phyloP scores from a whole-genome alignment of 1,140 invertebrate species.

The Batillaria attramentaria region DNA sequence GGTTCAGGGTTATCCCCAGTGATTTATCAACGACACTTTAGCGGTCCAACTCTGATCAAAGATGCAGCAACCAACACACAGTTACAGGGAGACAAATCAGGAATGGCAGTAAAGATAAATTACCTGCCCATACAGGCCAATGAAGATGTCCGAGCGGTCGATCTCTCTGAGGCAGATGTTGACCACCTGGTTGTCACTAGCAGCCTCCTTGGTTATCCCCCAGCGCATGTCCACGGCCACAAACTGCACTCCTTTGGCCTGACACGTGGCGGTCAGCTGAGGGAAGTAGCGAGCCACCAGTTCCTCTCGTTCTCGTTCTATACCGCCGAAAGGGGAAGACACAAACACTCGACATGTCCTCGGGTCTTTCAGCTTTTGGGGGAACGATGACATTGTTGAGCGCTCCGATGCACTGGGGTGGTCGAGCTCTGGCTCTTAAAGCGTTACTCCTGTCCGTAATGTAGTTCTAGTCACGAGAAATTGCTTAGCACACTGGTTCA shows the following conservation, averaged over 20 bases:
- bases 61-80: too few relatives aligned
- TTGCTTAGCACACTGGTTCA: neutral
- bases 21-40: too few relatives aligned
- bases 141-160: slow-evolving; percentile 66
- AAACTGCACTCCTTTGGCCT: slow-evolving; percentile 59
- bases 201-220: slow-evolving; percentile 64
- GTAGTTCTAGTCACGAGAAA: neutral
- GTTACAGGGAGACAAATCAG: too few relatives aligned
- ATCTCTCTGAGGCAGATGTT: slow-evolving; percentile 63
- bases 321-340: slow-evolving; percentile 65
- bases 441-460: neutral
- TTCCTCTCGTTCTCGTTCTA: slow-evolving; percentile 64
- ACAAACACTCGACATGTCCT: slow-evolving; percentile 62
- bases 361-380: slow-evolving; percentile 52
- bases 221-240: slow-evolving; percentile 67
- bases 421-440: neutral
- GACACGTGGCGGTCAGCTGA: slow-evolving; percentile 59
- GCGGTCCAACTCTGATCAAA: too few relatives aligned
- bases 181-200: slow-evolving; percentile 59
- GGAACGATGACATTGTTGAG: slow-evolving; percentile 13
- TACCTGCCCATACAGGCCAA: slow-evolving; percentile 67
- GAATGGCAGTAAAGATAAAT: too few relatives aligned
- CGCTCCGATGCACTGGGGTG: too few relatives aligned
- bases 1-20: too few relatives aligned
- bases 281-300: slow-evolving; percentile 60